These are phyloP conservation scores for Trachelus tabidus DNA, from an alignment of 2,888 invertebrate species.

Conservation along the genomic window DNA sequence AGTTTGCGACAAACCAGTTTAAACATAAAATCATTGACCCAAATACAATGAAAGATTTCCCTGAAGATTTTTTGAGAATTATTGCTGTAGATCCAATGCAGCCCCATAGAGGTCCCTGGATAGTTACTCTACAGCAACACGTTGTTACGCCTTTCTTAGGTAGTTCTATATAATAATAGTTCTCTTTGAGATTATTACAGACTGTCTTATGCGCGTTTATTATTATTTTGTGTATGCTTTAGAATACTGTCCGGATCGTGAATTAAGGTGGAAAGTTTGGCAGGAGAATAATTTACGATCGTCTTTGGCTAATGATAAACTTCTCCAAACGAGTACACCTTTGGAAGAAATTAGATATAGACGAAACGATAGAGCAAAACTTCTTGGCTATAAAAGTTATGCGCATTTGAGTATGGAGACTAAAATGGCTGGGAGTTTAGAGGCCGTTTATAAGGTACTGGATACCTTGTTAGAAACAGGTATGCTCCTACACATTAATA, in stretches of 20 bases:
- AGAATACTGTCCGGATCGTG: slow-evolving; percentile 85
- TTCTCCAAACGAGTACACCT: slow-evolving; percentile 77
- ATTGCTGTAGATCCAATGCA: slow-evolving; percentile 75
- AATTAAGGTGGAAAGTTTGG: slow-evolving; percentile 87
- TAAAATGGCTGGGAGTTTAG: slow-evolving; percentile 87
- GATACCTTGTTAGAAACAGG: slow-evolving; percentile 73
- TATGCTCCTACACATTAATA: slow-evolving; percentile 30
- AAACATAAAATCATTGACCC: slow-evolving; percentile 76
- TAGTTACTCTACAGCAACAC: slow-evolving; percentile 79
- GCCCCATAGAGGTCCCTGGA: slow-evolving; percentile 83
- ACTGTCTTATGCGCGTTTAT: not conserved
- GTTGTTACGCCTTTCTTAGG: slow-evolving; percentile 79
- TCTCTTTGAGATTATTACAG: not conserved
- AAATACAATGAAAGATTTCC: slow-evolving; percentile 78
- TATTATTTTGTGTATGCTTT: not conserved
- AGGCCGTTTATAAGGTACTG: slow-evolving; percentile 79
- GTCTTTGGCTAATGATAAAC: slow-evolving; percentile 74
- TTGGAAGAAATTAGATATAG: slow-evolving; percentile 82
- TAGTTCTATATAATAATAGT: slow-evolving; percentile 21
- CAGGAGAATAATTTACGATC: slow-evolving; percentile 79
- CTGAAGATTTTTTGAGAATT: slow-evolving; percentile 74
- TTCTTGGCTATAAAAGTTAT: slow-evolving; percentile 83
- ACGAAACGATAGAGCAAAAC: slow-evolving; percentile 77
- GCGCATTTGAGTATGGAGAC: slow-evolving; percentile 93
- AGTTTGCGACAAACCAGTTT: slow-evolving; percentile 75